Evolutionary conservation across 92 coral and sea anemone genomes (phyloP).

Genomic region (Actinostola sp.): DNA sequence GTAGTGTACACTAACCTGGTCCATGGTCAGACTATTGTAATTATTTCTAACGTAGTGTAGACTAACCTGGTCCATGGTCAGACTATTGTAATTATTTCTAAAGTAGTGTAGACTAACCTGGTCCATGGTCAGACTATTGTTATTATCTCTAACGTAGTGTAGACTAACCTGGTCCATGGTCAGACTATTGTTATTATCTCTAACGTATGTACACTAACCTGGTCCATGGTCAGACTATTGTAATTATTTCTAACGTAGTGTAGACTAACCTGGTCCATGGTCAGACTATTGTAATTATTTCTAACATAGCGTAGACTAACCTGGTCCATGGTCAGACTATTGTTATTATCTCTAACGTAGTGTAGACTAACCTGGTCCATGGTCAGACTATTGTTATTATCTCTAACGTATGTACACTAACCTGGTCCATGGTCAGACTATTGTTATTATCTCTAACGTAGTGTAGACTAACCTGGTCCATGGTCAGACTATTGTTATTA

Average conservation of each 20-base stretch:
- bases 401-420: no score
- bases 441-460: neutral
- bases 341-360: neutral
- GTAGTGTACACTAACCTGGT: no score
- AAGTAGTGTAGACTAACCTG: constrained; percentile 3
- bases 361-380: constrained; percentile 28
- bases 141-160: constrained; percentile 5
- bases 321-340: neutral
- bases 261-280: no score
- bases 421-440: neutral
- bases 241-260: constrained; percentile 26
- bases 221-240: constrained; percentile 21
- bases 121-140: constrained; percentile 25
- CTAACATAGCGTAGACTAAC: neutral
- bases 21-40: neutral
- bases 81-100: neutral
- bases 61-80: neutral
- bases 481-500: neutral
- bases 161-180: neutral
- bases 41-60: neutral
- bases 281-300: neutral
- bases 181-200: neutral
- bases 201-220: constrained; percentile 6
- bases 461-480: neutral
- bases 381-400: constrained; percentile 11